Conservation (phyloP, 2,113 vertebrate genomes). For the Syngnathus scovelli region DNA sequence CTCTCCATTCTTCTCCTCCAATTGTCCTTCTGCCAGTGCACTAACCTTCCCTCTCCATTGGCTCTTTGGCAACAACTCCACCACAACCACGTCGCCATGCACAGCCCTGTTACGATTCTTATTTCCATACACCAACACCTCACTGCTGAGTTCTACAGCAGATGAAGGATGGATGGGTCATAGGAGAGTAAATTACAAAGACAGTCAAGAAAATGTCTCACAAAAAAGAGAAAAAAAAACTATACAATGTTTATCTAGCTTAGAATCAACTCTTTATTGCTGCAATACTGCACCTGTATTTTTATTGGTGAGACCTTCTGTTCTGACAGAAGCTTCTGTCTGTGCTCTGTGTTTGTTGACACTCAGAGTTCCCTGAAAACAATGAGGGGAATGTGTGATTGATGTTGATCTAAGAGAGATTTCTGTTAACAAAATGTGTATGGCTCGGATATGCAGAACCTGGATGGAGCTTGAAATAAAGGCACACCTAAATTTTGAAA, state of each 20-base stretch:
- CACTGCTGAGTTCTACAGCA: slow-evolving; percentile 73
- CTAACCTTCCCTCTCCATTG: slow-evolving; percentile 84
- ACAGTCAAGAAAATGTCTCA: neutral
- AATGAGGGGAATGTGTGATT: neutral
- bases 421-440: neutral
- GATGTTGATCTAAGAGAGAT: neutral
- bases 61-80: slow-evolving; percentile 77
- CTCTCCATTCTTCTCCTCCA: slow-evolving; percentile 73
- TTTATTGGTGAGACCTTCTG: slow-evolving; percentile 75
- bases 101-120: slow-evolving; percentile 86
- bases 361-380: slow-evolving; percentile 78
- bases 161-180: neutral
- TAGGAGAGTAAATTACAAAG: neutral
- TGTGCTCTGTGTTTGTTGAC: slow-evolving; percentile 89
- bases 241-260: neutral
- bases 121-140: slow-evolving; percentile 78
- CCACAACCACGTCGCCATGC: slow-evolving; percentile 82
- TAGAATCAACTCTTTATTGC: neutral
- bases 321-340: slow-evolving; percentile 80
- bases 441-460: neutral
- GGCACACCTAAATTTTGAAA: neutral
- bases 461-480: neutral
- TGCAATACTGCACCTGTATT: slow-evolving; percentile 71
- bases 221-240: neutral
- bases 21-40: slow-evolving; percentile 77